Percentiles rank a stretch among this genome's conserved stretches.
Evolutionary conservation across 2,888 invertebrate genomes (phyloP).

Genomic region (Eudemis profundana): DNA sequence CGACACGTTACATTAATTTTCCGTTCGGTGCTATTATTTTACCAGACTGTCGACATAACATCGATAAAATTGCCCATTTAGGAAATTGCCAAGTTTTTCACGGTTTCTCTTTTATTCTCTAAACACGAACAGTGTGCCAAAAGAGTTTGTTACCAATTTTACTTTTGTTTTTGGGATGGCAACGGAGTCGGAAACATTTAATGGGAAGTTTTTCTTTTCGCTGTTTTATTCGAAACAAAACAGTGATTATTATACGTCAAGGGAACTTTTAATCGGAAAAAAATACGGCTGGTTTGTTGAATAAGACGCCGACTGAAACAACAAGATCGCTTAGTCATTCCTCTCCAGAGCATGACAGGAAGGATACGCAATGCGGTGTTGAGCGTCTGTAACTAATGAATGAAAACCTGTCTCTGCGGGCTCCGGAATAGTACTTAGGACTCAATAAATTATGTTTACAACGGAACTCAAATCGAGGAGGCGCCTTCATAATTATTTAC

Average conservation of each 20-base stretch:
- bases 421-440: constrained; percentile 28
- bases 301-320: constrained; percentile 16
- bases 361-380: constrained; percentile 38
- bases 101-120: constrained; percentile 42
- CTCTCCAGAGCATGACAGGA: constrained; percentile 11
- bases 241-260: constrained; percentile 9
- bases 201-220: constrained; percentile 26
- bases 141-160: constrained; percentile 43
- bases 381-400: constrained; percentile 40
- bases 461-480: constrained; percentile 46
- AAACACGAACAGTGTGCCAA: constrained; percentile 40
- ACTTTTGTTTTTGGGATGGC: constrained; percentile 46
- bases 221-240: constrained; percentile 17
- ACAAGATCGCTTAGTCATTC: constrained; percentile 29
- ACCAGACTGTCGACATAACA: constrained; percentile 50
- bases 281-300: background rate
- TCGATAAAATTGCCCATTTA: constrained; percentile 53
- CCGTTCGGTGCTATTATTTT: constrained; percentile 48
- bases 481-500: constrained; percentile 40
- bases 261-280: background rate
- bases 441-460: constrained; percentile 51
- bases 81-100: constrained; percentile 51
- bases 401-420: constrained; percentile 39
- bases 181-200: constrained; percentile 32
- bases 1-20: constrained; percentile 40